Conservation (phyloP, 2,797 vertebrate species). For the Coilia nasus region DNA sequence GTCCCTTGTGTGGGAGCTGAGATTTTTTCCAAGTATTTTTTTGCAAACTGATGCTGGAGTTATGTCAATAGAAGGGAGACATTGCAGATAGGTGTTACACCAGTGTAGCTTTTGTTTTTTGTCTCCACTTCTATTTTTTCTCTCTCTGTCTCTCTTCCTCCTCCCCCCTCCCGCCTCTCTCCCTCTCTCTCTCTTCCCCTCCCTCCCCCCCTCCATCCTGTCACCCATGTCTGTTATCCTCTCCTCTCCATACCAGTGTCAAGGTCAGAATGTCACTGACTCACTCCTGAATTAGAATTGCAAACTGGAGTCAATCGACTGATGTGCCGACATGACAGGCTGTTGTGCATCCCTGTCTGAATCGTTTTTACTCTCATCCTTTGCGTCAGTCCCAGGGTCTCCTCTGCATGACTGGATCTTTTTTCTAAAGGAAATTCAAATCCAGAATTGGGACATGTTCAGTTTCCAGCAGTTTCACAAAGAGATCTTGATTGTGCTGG, state of each 20-base stretch:
- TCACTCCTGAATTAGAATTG: slow-evolving; percentile 23
- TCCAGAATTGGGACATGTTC: not conserved
- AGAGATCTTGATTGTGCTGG: not conserved
- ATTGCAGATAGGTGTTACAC: not conserved
- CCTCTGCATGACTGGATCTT: not conserved
- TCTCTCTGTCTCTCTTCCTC: too few species aligned
- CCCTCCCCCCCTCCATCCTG: slow-evolving; percentile 28
- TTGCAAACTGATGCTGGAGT: not conserved
- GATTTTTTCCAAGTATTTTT: not conserved
- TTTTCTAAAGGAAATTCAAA: not conserved
- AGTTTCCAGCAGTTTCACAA: not conserved
- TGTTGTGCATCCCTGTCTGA: slow-evolving; percentile 1
- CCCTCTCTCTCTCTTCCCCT: not conserved
- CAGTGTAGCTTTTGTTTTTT: not conserved
- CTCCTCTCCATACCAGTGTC: slow-evolving; percentile 51
- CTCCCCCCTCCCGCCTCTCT: too few species aligned
- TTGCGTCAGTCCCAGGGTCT: not conserved
- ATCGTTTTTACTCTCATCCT: not conserved
- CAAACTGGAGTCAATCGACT: slow-evolving; percentile 10
- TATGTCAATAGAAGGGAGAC: not conserved
- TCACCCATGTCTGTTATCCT: slow-evolving; percentile 44
- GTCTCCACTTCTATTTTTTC: not conserved
- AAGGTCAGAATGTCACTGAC: slow-evolving; percentile 51
- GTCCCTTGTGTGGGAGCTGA: not conserved
- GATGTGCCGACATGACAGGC: slow-evolving; percentile 15